Evolutionary conservation across 2,113 vertebrate species (phyloP).

Genomic region (Mormoops blainvillei): DNA sequence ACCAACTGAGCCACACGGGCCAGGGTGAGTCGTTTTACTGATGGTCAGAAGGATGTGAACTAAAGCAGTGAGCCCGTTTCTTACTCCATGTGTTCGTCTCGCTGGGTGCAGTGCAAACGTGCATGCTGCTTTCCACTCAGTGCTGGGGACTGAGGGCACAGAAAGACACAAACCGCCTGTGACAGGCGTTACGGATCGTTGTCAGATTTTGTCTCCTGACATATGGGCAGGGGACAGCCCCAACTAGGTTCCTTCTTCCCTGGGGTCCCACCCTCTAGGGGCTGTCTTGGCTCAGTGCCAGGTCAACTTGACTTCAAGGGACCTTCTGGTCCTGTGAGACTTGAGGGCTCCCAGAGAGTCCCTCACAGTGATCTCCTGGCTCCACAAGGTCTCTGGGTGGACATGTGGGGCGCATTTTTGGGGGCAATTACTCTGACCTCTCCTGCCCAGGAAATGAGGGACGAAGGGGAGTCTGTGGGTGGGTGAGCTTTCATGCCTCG

Average conservation of each 20-base stretch:
- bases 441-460: not conserved
- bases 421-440: not conserved
- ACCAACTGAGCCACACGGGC: not conserved
- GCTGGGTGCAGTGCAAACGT: accelerated
- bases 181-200: no score
- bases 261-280: not conserved
- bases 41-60: not conserved
- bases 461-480: not conserved
- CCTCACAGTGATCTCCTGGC: not conserved
- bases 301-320: no score
- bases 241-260: not conserved
- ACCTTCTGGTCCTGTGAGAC: not conserved
- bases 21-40: not conserved
- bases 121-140: accelerated
- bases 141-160: not conserved
- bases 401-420: not conserved
- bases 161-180: not conserved
- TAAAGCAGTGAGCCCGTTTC: not conserved
- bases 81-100: not conserved
- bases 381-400: not conserved
- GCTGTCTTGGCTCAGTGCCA: not conserved
- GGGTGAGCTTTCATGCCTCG: not conserved
- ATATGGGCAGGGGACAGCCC: not conserved
- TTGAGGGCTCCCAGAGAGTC: not conserved
- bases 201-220: no score